These are phyloP conservation scores for Piezodorus guildinii DNA, from an alignment of 1,140 invertebrate genomes.

Conservation along the genomic window DNA sequence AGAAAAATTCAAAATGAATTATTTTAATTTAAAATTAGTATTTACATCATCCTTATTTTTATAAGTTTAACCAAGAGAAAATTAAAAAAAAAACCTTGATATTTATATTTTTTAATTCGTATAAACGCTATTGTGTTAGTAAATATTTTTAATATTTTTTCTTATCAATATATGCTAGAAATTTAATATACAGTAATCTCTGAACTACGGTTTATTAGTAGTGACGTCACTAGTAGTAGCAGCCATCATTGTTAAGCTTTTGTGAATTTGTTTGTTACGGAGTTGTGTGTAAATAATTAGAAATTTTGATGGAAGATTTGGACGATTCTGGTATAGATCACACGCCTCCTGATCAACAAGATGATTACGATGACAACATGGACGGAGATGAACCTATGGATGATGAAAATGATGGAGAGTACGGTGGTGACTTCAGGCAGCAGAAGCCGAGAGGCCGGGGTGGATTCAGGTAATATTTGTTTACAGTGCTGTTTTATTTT, in stretches of 20 bases:
- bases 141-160: too few relatives aligned
- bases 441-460: conserved; percentile 37
- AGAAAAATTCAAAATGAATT: too few relatives aligned
- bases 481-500: background rate
- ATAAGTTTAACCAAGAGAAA: too few relatives aligned
- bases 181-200: too few relatives aligned
- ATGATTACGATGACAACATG: conserved; percentile 24
- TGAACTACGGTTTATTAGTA: too few relatives aligned
- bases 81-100: too few relatives aligned
- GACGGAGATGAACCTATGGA: conserved; percentile 23
- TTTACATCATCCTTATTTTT: too few relatives aligned
- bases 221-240: conserved; percentile 1
- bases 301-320: conserved; percentile 22
- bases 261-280: background rate
- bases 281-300: background rate
- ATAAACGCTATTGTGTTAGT: too few relatives aligned
- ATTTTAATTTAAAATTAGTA: too few relatives aligned
- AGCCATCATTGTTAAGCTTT: conserved; percentile 11
- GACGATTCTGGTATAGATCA: conserved; percentile 26
- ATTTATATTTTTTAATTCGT: too few relatives aligned
- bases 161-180: too few relatives aligned
- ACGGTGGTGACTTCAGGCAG: conserved; percentile 17
- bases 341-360: conserved; percentile 21
- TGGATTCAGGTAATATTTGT: conserved; percentile 40
- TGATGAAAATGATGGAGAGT: conserved; percentile 24